Percentiles rank a stretch among this genome's conserved stretches.
Conservation (phyloP, 2,888 invertebrate genomes). For the Orchesella flavescens region DNA sequence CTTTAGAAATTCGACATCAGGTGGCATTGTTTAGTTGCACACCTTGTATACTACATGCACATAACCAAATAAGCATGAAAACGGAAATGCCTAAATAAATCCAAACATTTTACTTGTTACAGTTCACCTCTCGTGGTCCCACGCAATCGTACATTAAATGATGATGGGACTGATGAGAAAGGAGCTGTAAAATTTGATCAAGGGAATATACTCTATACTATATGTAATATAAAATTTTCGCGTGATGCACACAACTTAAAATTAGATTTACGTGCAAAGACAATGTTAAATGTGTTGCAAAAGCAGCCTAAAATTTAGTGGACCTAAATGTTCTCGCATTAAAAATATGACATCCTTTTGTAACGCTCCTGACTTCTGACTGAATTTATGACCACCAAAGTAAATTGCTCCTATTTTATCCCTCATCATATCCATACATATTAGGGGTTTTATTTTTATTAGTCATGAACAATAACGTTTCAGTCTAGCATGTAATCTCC, state of each 20-base stretch:
- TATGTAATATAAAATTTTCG: neutral
- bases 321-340: conserved; percentile 14
- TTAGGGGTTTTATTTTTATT: neutral
- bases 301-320: no score
- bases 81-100: no score
- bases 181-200: neutral
- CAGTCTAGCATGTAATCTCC: no score
- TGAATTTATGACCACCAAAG: neutral
- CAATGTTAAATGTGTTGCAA: neutral
- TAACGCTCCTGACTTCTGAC: neutral
- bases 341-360: neutral
- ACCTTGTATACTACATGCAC: no score
- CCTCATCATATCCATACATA: neutral
- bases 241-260: neutral
- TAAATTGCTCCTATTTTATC: neutral
- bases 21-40: no score
- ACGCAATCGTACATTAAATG: no score
- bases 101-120: no score
- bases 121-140: no score
- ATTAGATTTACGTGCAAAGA: neutral
- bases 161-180: no score
- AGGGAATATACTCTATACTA: neutral
- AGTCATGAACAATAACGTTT: neutral
- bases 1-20: no score
- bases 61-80: no score